phyloP scores from a whole-genome alignment of 2,113 vertebrate species.

The Megalops atlanticus region DNA sequence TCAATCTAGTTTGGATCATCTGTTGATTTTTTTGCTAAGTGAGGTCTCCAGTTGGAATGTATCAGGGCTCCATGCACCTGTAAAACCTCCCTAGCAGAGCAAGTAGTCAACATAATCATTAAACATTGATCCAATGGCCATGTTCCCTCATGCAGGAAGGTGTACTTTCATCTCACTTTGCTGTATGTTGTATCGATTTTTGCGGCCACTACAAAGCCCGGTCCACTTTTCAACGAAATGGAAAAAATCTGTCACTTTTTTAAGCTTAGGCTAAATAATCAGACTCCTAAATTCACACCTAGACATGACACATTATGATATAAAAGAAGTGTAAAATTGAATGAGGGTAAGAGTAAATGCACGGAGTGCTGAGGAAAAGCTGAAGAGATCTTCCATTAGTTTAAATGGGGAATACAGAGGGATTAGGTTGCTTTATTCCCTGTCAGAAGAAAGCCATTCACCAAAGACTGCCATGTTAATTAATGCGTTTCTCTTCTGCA shows the following conservation, averaged over 20 bases:
- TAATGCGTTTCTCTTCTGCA: slow-evolving; percentile 56
- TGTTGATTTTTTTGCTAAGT: too few species aligned
- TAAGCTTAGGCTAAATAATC: not conserved
- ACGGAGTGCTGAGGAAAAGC: slow-evolving; percentile 42
- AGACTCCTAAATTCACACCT: slow-evolving; percentile 43
- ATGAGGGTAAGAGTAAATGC: slow-evolving; percentile 58
- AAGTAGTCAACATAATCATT: not conserved
- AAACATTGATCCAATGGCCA: not conserved
- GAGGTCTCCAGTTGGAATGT: too few species aligned
- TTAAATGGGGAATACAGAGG: slow-evolving; percentile 1
- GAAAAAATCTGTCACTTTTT: slow-evolving; percentile 15
- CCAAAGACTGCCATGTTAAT: slow-evolving; percentile 49
- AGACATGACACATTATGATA: slow-evolving; percentile 47
- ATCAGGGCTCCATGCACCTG: too few species aligned
- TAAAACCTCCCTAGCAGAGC: not conserved
- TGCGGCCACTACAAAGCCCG: not conserved
- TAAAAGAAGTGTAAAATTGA: slow-evolving; percentile 50
- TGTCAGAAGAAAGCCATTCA: slow-evolving; percentile 39
- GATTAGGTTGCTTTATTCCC: slow-evolving; percentile 50
- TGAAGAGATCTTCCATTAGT: slow-evolving; percentile 68
- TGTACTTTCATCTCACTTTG: not conserved
- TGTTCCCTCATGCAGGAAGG: not conserved
- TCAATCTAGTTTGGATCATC: too few species aligned
- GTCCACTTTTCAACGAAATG: not conserved
- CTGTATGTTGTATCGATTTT: slow-evolving; percentile 9